Evolutionary conservation across 1,140 invertebrate species (phyloP), one percentile per base, ranked within the genome.

Genomic region (Phymastichus coffea): DNA sequence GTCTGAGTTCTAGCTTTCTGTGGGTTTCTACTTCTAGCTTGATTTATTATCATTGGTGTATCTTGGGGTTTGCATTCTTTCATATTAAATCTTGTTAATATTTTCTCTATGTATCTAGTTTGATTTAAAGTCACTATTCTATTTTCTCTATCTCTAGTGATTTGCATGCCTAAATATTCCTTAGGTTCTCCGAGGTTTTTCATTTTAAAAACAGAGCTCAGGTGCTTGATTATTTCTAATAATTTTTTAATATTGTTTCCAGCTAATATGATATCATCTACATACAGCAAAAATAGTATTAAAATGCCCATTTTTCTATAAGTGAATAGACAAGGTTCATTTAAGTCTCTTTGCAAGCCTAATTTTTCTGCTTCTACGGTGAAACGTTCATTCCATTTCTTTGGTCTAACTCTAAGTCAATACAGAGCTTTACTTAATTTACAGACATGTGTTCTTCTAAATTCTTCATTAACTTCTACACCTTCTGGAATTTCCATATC

Each of bases 361-460:
- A 52, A 6, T 25, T 52, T 52, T 2, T 19, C 2, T 3, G n/a
- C 35, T 40, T 14, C 49, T 33, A 7, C 6, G 12, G 28, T 38
- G n/a, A 52, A 52, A 8, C 9, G 22, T 2, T 25, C n/a, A 26
- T 52, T 52, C 49, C 49, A 52, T 23, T 2, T 37, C 38, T n/a
- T 52, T n/a, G 49, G 49, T 25, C 49, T 52, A 3, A 40, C 38
- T 25, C 25, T 52, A 1, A 52, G 14, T 38, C 49, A 30, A 25
- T 38, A 52, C 2, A 52, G 12, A 8, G 35, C 14, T 40, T 28
- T 15, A n/a, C 2, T 4, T 17, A 48, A 20, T 48, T 20, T 28
- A 17, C 46, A 48, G 2, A 48, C 46, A 23, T 25, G 22, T n/a
- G 6, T 8, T n/a, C n/a, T 40, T n/a, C 12, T 17, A 12, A 6